A percentile compares a stretch with the other conserved stretches of the same genome.
These are phyloP conservation scores for Paralichthys olivaceus DNA, from an alignment of 2,113 vertebrate species.

Conservation along the genomic window DNA sequence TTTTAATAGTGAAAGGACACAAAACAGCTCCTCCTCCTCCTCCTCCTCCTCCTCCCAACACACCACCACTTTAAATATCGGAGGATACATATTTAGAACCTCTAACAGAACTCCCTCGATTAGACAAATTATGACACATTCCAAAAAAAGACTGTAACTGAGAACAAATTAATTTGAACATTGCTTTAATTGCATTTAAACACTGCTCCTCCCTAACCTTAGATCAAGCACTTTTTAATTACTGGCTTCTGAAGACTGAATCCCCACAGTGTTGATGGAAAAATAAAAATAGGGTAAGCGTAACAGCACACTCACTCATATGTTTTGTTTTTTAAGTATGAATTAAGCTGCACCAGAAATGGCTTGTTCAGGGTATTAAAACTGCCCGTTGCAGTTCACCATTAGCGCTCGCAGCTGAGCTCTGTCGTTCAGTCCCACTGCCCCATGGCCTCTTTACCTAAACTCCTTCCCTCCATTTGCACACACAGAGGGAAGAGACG, in stretches of 20 bases:
- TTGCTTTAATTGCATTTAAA: constrained; percentile 84
- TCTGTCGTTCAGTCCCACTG: constrained; percentile 82
- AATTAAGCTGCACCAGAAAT: constrained; percentile 22
- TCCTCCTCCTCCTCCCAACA: not conserved
- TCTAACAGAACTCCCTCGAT: constrained; percentile 80
- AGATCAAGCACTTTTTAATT: constrained; percentile 80
- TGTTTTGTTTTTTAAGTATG: constrained; percentile 58
- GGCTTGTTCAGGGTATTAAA: constrained; percentile 13
- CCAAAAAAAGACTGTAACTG: constrained; percentile 76
- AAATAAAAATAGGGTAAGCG: constrained; percentile 79
- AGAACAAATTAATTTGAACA: constrained; percentile 81
- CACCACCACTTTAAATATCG: constrained; percentile 59
- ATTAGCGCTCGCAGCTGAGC: constrained; percentile 82
- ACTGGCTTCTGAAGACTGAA: constrained; percentile 71
- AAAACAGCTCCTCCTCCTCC: not conserved
- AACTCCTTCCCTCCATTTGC: constrained; percentile 61
- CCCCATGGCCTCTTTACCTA: constrained; percentile 47
- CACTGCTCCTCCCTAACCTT: constrained; percentile 81
- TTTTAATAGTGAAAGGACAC: not conserved
- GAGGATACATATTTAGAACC: constrained; percentile 73
- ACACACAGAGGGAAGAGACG: constrained; percentile 81
- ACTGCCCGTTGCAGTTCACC: constrained; percentile 39
- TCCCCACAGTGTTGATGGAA: constrained; percentile 70
- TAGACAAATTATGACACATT: constrained; percentile 83
- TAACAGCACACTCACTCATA: constrained; percentile 54